Conservation (phyloP, 2,113 vertebrate species). For the Donacobius atricapilla region DNA sequence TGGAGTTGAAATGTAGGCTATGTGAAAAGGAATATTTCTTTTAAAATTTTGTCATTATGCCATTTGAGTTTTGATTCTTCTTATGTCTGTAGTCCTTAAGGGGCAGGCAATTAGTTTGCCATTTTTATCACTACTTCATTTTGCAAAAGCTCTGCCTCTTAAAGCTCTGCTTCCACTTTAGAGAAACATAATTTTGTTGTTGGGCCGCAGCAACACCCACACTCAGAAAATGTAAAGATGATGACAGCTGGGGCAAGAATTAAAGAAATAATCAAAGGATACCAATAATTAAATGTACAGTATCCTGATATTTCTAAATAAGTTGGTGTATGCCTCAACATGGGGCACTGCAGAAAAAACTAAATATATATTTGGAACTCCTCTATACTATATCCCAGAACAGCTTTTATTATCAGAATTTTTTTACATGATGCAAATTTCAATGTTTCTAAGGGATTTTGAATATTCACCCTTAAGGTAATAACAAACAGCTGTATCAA, state of each 20-base stretch:
- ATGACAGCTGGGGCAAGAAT: not conserved
- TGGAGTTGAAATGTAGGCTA: conserved; percentile 64
- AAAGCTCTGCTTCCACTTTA: not conserved
- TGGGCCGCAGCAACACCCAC: not conserved
- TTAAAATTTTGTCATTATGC: conserved; percentile 70
- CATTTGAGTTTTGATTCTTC: conserved; percentile 56
- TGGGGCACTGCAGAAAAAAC: not conserved
- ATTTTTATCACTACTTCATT: not conserved
- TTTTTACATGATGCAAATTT: not conserved
- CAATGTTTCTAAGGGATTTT: not conserved
- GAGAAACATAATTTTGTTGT: not conserved
- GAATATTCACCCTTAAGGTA: not conserved
- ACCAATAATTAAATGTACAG: not conserved
- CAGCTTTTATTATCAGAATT: not conserved
- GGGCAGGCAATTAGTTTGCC: conserved; percentile 9
- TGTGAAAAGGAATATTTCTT: conserved; percentile 77
- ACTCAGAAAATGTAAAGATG: not conserved
- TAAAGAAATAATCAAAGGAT: not conserved
- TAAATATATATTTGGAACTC: not conserved
- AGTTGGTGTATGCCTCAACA: not conserved
- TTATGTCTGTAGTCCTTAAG: not conserved
- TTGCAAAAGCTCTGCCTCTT: not conserved
- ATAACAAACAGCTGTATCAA: not conserved
- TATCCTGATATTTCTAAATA: not conserved
- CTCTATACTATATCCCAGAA: not conserved